Base-by-base conservation (phyloP, 1,140 invertebrate species). In the Zaprionus vittiger region DNA sequence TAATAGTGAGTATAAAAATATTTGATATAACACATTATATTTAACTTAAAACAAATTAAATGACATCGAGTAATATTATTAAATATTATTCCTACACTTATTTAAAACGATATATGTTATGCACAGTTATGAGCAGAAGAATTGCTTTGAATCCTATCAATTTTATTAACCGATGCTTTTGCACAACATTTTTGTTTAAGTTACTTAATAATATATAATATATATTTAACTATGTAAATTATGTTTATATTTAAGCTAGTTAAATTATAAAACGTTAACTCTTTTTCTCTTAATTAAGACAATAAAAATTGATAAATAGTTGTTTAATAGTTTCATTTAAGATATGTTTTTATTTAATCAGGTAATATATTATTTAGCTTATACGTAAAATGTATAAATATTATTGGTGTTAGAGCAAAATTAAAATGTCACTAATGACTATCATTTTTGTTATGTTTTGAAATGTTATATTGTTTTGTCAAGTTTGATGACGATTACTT, bases 281-380 rank as follows among this genome's bases (percentile, higher is more conserved):
- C 15, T n/a, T 34, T 34, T 34, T 34, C 3, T 34, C 31, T 34
- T 34, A 34, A 34, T 34, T 34, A 34, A 31, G 9, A 34, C 31
- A 34, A 15, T 41, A 20, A 49, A 20, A 22, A 11, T 49, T 52
- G 47, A 17, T 47, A 7, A 47, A 20, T 52, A 52, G 17, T 52
- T 24, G 4, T 52, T 24, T 12, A 14, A 24, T 52, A 12, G 5
- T 52, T 52, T 12, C 12, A 52, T 52, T 52, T 52, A 14, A 52
- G 22, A 24, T 22, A 49, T 24, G 1, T 14, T 5, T 22, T 52
- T 52, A 52, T 52, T 52, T 22, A 24, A 22, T 24, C 22, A 52
- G 20, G 12, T 52, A 12, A 52, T 52, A 15, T 49, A 47, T 52
- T 52, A 52, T 52, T 52, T 52, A 52, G 47, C 47, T 52, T 52